Base-by-base conservation (phyloP, 2,888 invertebrate species). In the Chaetoderma sp. region DNA sequence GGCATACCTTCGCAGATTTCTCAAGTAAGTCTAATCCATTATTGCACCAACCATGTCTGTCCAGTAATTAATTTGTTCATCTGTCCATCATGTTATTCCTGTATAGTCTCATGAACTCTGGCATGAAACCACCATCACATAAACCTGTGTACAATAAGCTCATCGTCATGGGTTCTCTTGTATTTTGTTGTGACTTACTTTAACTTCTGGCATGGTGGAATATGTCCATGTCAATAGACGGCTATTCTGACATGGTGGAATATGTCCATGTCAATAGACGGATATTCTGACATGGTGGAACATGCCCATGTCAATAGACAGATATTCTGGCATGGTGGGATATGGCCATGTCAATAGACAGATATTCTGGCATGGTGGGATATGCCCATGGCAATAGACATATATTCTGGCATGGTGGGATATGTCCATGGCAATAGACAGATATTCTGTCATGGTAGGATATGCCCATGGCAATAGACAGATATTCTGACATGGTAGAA, bases 1-100 rank as follows among this genome's bases (percentile, higher is more conserved):
- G 61, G 73, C 73, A 42, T 80, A 79, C 57, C 75, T 84, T 49
- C 68, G 74, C 50, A 73, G 78, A 36, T 83, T 80, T 70, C 75
- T 84, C 30, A 79, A 78, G 82, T 83, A 73, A 74, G 74, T 52
- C 42, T 18, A 2, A 42, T 36, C 10, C 39, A 36, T 10, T 13
- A 36, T 36, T 36, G 10, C 10, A 10, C 10, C 6, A 42, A 21
- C 3, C 42, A 42, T 42, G 42, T n/a, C n/a, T n/a, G n/a, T n/a
- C n/a, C n/a, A n/a, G n/a, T n/a, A n/a, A n/a, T n/a, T n/a, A n/a
- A n/a, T n/a, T n/a, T n/a, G n/a, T n/a, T n/a, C n/a, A 6, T 45
- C 21, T 49, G 16, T 13, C 4, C 2, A 25, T 21, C 2, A 49
- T 18, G 18, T 49, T 23, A 21, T n/a, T 13, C 21, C 13, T n/a